Base-by-base conservation (phyloP, 2,888 invertebrate genomes). In the Melinaea marsaeus region DNA sequence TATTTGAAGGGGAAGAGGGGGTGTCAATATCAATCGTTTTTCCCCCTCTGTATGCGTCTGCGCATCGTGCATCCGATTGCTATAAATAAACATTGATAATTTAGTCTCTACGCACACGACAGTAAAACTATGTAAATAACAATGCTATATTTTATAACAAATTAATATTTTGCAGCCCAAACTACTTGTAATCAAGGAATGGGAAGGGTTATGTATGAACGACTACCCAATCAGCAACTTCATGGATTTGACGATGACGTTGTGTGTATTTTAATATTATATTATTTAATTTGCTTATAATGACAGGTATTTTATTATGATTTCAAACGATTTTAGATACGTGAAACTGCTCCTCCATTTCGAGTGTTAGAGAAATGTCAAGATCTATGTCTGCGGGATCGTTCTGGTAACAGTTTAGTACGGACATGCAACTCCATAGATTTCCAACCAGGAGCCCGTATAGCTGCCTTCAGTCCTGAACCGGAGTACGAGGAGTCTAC, bases 171-270 rank as follows among this genome's bases (percentile, higher is more conserved):
- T 79, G 58, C 85, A 95, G 96, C 95, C 78, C 97, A 97, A 93
- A 97, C 96, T 70, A 96, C 96, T 65, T 97, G 97, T 85, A 97
- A 97, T 81, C 95, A 96, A 80, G 97, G 97, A 62, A 93, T 95
- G 80, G 97, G 97, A 51, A 92, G 96, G 79, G 94, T 97, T 46
- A 95, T 96, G 87, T 97, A 97, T 80, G 97, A 97, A 86, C 92
- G 97, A 76, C 86, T 97, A 75, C 96, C 97, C 48, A 97, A 97
- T 82, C 96, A 96, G 77, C 97, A 97, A 82, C 88, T 97, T 47
- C 96, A 96, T 88, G 96, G 96, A 67, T 97, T 96, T 76, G 96
- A 97, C 75, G 96, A 97, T 75, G 97, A 97, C 81, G 95, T 96
- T 74, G 96, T 97, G 75, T 88, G 93, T 89, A 74, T 67, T 22